Evolutionary conservation across 2,797 vertebrate genomes (phyloP), one percentile per base, ranked within the genome.

Genomic region (Molossus alvarezi): DNA sequence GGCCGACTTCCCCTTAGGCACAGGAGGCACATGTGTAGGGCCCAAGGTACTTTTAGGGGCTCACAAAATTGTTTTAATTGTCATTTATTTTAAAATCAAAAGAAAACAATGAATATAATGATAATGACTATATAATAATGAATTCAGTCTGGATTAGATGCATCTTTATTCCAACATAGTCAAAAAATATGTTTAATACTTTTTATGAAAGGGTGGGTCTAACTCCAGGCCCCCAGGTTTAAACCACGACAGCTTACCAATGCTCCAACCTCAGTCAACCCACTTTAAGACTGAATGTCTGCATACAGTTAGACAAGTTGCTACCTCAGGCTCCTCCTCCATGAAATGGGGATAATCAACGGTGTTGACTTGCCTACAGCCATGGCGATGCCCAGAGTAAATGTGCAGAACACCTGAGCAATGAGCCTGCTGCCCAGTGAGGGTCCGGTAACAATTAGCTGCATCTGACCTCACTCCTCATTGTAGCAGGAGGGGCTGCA

Each of bases 381-480:
- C 0, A 0, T 0, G 33, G 20, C 53, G 62, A 53, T 13, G 20
- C 23, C 12, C 33, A 20, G 23, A 33, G 65, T 6, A 3, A 58
- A 53, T 2, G 8, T 13, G 12, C 23, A 2, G 29, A 5, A 6
- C 29, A 4, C 13, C 72, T 65, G 18, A 15, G 21, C 41, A 0
- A 2, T 0, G 0, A 1, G 37, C 60, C 45, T 18, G 58, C 2
- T 0, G 45, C 90, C 60, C 37, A 1, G 60, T 0, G 9, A 53
- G 57, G 65, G 69, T 67, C 58, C 82, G 1, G 0, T 1, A 45
- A 18, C 0, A 0, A 41, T 21, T 4, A 27, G 87, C 90, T 15
- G 0, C 37, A 1, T 23, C 71, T 90, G 93, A 86, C 29, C 2
- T 67, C 77, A n/a, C 53, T 67, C 25, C 25, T 48, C 13, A 0